Base-by-base conservation (phyloP, 2,797 vertebrate genomes). In the Crocodylus rhombifer region DNA sequence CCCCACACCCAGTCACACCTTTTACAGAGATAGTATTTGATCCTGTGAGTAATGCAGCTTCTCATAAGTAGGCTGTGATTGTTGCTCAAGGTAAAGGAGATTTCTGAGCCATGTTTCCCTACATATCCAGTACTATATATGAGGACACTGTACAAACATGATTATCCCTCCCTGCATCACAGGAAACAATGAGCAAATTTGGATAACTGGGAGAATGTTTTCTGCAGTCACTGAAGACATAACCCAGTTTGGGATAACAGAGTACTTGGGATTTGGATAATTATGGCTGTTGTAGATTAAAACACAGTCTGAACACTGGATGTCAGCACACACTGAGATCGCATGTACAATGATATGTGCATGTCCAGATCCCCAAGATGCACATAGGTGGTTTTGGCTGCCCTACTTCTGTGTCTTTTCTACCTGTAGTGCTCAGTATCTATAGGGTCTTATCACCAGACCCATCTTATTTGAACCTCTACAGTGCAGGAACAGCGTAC, bases 121-220 rank as follows among this genome's bases (percentile, higher is more conserved):
- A 5, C 63, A 21, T 42, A 3, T 1, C 1, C 63, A 23, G 15
- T 21, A 0, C 5, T 0, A n/a, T 58, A 23, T 7, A 0, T 1
- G 23, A 88, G 57, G 63, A 21, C 79, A 28, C 36, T 1, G 12
- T 2, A 56, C 36, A 73, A 4, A 23, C 30, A 80, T 74, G 42
- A 89, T 51, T 7, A 25, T 56, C 67, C 69, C 73, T 28, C 4
- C n/a, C 67, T 30, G 20, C 18, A 12, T 25, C 81, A 62, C 58
- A 56, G 21, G 62, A 77, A 57, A 81, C 58, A 62, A 30, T 0
- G 1, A 65, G 11, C 1, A 26, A 55, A 23, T 55, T 81, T 81
- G 84, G 77, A 77, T 82, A 77, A 83, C 76, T 80, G 64, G 73
- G 69, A 0, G 1, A 51, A 86, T 78, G 65, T 82, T 60, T 6